Percentiles rank a stretch among this genome's conserved stretches.
These are phyloP conservation scores for Falco rusticolus DNA, from an alignment of 2,797 vertebrate species.

Conservation along the genomic window DNA sequence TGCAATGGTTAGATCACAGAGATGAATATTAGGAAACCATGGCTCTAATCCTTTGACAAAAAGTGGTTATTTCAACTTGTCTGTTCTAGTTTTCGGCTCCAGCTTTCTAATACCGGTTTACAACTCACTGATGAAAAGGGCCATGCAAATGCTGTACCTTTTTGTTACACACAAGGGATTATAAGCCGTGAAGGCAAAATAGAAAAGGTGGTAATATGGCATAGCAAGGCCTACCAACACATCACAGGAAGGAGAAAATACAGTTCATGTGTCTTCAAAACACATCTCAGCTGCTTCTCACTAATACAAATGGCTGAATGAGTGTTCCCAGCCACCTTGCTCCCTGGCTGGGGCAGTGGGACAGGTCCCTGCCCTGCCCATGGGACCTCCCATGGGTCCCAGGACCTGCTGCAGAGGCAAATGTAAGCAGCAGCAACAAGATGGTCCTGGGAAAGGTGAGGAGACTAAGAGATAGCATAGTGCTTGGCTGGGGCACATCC, in stretches of 20 bases:
- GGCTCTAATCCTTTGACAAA: conserved; percentile 21
- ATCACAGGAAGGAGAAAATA: neutral
- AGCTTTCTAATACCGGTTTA: conserved; percentile 8
- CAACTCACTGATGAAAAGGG: neutral
- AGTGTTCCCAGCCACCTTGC: neutral
- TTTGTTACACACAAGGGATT: neutral
- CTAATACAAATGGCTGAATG: neutral
- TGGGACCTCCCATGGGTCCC: neutral
- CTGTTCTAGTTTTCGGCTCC: neutral
- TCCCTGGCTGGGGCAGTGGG: neutral
- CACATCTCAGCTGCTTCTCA: neutral
- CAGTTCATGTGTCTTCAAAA: neutral
- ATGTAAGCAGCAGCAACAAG: neutral
- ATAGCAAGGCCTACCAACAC: neutral
- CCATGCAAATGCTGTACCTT: neutral
- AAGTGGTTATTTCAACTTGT: conserved; percentile 22
- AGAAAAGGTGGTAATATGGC: neutral
- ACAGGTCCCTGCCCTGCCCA: neutral
- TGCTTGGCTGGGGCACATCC: neutral
- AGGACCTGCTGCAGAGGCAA: neutral
- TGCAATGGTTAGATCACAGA: neutral
- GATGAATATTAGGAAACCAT: conserved; percentile 1
- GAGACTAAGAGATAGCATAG: neutral
- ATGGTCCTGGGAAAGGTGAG: neutral
- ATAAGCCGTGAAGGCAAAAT: neutral